phyloP scores from a whole-genome alignment of 2,113 vertebrate genomes.

The Cebus imitator region DNA sequence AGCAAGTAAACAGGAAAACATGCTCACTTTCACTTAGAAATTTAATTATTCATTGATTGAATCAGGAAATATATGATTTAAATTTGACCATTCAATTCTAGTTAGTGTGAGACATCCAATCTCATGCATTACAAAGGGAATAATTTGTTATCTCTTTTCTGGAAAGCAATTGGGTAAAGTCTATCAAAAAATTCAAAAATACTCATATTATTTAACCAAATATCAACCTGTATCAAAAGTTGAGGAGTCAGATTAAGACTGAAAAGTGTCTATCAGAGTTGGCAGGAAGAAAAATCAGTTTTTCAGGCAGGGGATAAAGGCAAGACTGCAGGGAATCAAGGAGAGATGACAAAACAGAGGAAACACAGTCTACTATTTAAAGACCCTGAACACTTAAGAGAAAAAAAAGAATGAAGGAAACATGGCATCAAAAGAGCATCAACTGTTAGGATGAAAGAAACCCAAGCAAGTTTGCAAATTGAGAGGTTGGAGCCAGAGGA shows the following conservation, averaged over 20 bases:
- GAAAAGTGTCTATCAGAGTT: rapidly evolving
- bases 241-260: background rate
- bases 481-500: background rate
- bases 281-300: background rate
- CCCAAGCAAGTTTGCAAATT: background rate
- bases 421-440: background rate
- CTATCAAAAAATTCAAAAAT: background rate
- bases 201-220: background rate
- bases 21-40: background rate
- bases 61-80: background rate
- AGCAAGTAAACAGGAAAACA: background rate
- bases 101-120: background rate
- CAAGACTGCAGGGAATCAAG: background rate
- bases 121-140: background rate
- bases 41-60: background rate
- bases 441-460: background rate
- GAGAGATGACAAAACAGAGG: background rate
- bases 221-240: background rate
- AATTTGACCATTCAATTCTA: background rate
- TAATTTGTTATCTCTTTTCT: background rate
- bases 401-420: background rate
- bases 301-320: background rate
- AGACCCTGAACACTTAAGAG: background rate
- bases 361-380: background rate
- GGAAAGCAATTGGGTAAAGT: background rate